A percentile compares a stretch with the other conserved stretches of the same genome.
phyloP scores from a whole-genome alignment of 2,797 vertebrate genomes.

The Clarias platycephalus region DNA sequence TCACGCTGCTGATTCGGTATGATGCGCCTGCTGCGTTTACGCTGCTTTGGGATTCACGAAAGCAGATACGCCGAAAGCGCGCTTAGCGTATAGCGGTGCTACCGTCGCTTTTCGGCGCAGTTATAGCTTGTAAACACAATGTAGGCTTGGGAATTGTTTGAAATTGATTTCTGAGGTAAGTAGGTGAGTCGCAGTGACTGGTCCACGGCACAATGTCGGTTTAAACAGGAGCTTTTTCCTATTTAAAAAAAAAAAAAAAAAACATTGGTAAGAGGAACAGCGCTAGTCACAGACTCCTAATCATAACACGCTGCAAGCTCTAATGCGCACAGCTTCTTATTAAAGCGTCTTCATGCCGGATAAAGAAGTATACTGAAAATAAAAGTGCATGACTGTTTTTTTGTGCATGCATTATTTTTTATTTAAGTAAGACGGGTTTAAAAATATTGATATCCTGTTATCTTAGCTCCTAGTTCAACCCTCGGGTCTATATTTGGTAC shows the following conservation, averaged over 20 bases:
- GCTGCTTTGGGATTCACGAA: conserved; percentile 38
- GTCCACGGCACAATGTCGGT: not conserved
- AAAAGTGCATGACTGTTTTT: too few species aligned
- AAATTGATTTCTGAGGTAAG: conserved; percentile 44
- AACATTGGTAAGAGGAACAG: not conserved
- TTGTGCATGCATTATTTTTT: not conserved
- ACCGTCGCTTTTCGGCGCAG: not conserved
- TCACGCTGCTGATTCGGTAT: not conserved
- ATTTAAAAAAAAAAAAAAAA: conserved; percentile 57
- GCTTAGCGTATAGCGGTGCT: not conserved
- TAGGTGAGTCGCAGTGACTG: conserved; percentile 5
- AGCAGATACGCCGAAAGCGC: conserved; percentile 5
- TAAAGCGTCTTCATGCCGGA: not conserved
- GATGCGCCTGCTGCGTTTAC: conserved; percentile 9
- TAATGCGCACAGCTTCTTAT: not conserved
- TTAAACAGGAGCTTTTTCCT: conserved; percentile 46
- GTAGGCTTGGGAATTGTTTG: not conserved
- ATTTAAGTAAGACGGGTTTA: not conserved
- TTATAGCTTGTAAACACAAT: not conserved
- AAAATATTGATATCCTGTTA: not conserved
- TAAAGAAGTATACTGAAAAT: too few species aligned
- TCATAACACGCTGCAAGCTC: not conserved
- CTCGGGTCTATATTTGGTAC: not conserved
- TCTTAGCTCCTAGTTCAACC: too few species aligned
- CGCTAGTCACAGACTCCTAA: not conserved